Evolutionary conservation across 2,797 vertebrate genomes (phyloP).

Genomic region (Ciconia nigra): DNA sequence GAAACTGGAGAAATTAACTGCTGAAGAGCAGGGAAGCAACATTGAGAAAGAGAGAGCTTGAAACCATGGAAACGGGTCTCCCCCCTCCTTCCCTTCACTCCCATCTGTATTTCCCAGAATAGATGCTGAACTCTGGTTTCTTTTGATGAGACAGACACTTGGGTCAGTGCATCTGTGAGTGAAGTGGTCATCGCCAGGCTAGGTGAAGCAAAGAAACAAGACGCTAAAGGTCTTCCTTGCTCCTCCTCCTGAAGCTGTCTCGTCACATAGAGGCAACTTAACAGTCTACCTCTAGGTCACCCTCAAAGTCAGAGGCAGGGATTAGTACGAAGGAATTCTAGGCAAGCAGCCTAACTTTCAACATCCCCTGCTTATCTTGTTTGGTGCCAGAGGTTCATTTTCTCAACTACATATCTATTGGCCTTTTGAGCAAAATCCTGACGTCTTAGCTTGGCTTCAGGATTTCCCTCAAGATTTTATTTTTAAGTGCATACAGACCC

Average conservation of each 20-base stretch:
- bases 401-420: neutral
- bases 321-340: neutral
- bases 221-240: neutral
- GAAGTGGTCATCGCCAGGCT: neutral
- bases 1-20: neutral
- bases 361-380: neutral
- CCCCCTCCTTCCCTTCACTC: neutral
- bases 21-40: slow-evolving; percentile 31
- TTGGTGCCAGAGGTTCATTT: slow-evolving; percentile 12
- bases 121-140: slow-evolving; percentile 52
- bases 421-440: slow-evolving; percentile 12
- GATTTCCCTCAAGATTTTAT: slow-evolving; percentile 25
- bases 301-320: neutral
- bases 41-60: neutral
- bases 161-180: slow-evolving; percentile 28
- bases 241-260: neutral
- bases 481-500: neutral
- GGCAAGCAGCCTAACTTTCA: slow-evolving; percentile 22
- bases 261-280: slow-evolving; percentile 6
- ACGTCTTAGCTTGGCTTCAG: slow-evolving; percentile 15
- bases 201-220: neutral
- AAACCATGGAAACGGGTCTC: slow-evolving; percentile 67
- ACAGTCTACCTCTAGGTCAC: neutral
- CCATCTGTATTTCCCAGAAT: slow-evolving; percentile 66
- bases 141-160: slow-evolving; percentile 41